phyloP scores from a whole-genome alignment of 2,113 vertebrate species.

The Willisornis vidua region DNA sequence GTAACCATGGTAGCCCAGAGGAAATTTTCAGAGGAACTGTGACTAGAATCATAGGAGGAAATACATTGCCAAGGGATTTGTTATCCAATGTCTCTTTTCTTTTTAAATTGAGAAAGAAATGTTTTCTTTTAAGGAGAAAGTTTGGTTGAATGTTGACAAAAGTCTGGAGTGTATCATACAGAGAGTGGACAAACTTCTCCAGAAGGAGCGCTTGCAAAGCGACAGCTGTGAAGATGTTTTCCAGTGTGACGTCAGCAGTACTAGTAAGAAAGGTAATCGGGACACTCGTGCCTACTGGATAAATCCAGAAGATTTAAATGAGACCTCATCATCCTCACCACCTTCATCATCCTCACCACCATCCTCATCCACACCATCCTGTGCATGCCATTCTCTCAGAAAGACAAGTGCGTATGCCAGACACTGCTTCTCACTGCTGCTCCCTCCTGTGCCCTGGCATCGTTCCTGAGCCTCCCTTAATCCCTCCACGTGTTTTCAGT shows the following conservation, averaged over 20 bases:
- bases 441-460: conserved; percentile 17
- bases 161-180: conserved; percentile 98
- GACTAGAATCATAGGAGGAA: neutral
- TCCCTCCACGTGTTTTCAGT: neutral
- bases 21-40: neutral
- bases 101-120: conserved; percentile 11
- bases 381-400: conserved; percentile 81
- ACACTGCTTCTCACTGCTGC: conserved; percentile 22
- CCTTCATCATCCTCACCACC: conserved; percentile 70
- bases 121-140: conserved; percentile 86
- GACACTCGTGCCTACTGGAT: conserved; percentile 91
- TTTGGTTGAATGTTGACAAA: conserved; percentile 97
- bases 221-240: conserved; percentile 83
- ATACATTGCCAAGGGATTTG: neutral
- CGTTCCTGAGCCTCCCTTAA: neutral
- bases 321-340: conserved; percentile 68
- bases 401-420: conserved; percentile 83
- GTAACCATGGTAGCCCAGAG: neutral
- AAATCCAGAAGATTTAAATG: conserved; percentile 81
- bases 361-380: conserved; percentile 70
- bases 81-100: neutral
- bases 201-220: conserved; percentile 87
- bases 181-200: conserved; percentile 94
- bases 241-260: conserved; percentile 75
- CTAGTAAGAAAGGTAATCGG: conserved; percentile 91